A percentile compares a stretch with the other conserved stretches of the same genome.
phyloP scores from a whole-genome alignment of 2,113 vertebrate species.

The Aepyceros melampus region DNA sequence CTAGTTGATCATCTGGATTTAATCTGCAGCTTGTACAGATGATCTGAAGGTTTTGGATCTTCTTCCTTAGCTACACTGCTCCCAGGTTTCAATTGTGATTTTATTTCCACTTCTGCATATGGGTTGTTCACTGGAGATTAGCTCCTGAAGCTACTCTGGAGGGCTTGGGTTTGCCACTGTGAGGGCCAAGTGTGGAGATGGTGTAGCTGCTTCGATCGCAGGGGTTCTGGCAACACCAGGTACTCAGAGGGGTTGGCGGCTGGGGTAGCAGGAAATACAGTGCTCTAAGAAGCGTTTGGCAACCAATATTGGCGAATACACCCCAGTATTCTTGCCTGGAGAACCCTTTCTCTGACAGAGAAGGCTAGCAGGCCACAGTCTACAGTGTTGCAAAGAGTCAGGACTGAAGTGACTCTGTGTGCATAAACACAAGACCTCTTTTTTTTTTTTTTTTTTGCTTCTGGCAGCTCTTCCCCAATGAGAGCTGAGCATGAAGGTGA shows the following conservation, averaged over 20 bases:
- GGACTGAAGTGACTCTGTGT: not conserved
- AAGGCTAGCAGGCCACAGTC: not conserved
- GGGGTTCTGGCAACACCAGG: not conserved
- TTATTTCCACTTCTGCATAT: not conserved
- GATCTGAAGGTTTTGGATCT: not conserved
- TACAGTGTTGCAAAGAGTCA: not conserved
- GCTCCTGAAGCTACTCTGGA: not conserved
- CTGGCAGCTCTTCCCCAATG: not conserved
- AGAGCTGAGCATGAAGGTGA: fast-evolving
- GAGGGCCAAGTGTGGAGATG: not conserved
- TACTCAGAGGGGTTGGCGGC: fast-evolving
- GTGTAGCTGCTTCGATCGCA: not conserved
- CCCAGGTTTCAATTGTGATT: not conserved
- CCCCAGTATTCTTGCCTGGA: not conserved
- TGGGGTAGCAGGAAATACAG: not conserved
- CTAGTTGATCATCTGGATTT: not conserved
- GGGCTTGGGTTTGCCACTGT: not conserved
- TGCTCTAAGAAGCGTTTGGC: not conserved
- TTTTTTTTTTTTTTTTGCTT: not conserved
- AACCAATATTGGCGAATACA: not conserved
- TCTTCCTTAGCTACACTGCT: not conserved
- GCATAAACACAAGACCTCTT: not conserved
- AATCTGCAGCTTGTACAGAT: not conserved
- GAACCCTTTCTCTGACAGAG: not conserved
- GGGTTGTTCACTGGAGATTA: not conserved